Evolutionary conservation across 2,113 vertebrate species (phyloP).

Genomic region (Mormyrus iriodes): DNA sequence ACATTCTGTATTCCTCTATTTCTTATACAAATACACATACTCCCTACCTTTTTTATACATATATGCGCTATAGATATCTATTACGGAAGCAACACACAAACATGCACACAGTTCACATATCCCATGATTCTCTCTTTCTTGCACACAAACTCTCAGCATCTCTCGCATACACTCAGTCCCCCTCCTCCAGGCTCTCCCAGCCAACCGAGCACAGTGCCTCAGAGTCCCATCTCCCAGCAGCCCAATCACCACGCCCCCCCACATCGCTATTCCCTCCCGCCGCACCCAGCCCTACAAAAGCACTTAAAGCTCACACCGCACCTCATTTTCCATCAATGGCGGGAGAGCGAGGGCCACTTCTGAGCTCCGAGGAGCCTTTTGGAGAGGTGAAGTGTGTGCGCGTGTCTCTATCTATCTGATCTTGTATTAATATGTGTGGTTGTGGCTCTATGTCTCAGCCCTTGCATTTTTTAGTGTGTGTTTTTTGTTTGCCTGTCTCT

Average conservation of each 20-base stretch:
- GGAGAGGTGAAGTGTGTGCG: constrained; percentile 10
- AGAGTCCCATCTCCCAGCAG: background rate
- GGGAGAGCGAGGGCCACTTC: background rate
- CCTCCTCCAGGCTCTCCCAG: background rate
- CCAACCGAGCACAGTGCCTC: background rate
- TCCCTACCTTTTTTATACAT: background rate
- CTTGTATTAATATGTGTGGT: background rate
- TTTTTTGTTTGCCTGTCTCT: background rate
- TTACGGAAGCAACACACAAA: background rate
- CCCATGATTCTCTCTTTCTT: background rate
- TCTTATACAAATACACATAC: background rate
- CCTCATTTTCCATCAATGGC: background rate
- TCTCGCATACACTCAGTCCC: background rate
- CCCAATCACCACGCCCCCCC: background rate
- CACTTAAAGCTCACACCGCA: background rate
- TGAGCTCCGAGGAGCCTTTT: background rate
- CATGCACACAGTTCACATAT: background rate
- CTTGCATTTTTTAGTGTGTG: background rate
- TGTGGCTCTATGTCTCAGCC: background rate
- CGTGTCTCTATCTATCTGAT: background rate
- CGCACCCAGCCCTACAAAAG: background rate
- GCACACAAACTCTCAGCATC: background rate
- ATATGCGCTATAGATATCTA: background rate
- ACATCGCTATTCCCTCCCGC: background rate
- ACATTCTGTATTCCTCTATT: background rate